Conservation (phyloP, 2,797 vertebrate genomes). For the Paedocypris micromegethes region DNA sequence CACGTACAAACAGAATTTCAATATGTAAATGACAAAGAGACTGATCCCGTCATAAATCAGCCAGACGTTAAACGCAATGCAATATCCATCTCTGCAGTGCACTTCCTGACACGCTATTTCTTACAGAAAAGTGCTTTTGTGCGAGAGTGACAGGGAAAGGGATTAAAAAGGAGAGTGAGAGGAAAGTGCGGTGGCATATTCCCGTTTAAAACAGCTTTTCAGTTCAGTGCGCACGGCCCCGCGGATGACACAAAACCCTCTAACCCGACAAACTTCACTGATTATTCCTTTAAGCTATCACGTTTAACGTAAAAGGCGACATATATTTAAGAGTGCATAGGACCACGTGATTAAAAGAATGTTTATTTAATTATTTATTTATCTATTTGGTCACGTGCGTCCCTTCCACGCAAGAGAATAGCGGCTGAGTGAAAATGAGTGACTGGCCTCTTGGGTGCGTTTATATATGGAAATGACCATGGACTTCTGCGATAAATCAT, state of each 20-base stretch:
- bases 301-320: no score
- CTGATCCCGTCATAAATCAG: constrained; percentile 87
- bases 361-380: no score
- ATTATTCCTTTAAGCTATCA: no score
- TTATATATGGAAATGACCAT: constrained; percentile 84
- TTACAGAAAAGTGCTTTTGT: constrained; percentile 46
- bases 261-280: not conserved
- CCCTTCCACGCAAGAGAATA: constrained; percentile 59
- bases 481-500: constrained; percentile 78
- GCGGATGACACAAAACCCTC: constrained; percentile 18
- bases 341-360: no score
- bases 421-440: constrained; percentile 78
- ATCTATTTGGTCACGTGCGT: constrained; percentile 65
- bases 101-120: constrained; percentile 38
- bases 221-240: constrained; percentile 26
- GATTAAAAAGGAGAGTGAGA: constrained; percentile 38
- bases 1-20: constrained; percentile 74
- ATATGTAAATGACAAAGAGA: constrained; percentile 81
- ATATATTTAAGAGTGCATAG: no score
- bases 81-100: constrained; percentile 48
- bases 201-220: constrained; percentile 28
- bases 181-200: constrained; percentile 36
- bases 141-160: constrained; percentile 41
- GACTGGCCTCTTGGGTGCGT: constrained; percentile 76
- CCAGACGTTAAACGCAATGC: constrained; percentile 57